Base-by-base conservation (phyloP, 1,140 invertebrate species). In the Drosophila equinoxialis region DNA sequence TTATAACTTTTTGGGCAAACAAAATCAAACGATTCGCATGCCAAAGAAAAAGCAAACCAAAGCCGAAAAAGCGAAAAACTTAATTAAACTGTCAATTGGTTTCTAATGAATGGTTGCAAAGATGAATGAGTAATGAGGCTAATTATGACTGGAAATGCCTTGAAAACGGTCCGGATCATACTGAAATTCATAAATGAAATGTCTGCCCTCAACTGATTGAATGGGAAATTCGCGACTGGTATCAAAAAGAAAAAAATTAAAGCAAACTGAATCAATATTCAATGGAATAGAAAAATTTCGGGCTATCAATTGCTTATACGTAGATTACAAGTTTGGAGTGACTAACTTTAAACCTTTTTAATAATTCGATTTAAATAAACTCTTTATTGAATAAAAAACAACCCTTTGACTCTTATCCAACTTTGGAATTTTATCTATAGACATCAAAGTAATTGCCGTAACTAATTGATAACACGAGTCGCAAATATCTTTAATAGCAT, bases 51-150 rank as follows among this genome's bases (percentile, higher is more conserved):
- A 30, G 20, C 17, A 33, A 61, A 57, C 55, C 39, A 55, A 74
- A 79, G 61, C 65, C 64, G 8, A 13, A 39, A 39, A n/a, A 39
- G 37, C 37, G 37, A 67, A 68, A 85, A 74, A 65, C 78, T 79
- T 81, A 90, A 90, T 90, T 90, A 87, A 79, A 71, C 71, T 90
- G 87, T 81, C 73, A 83, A 87, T 84, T 87, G 75, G 71, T 74
- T 70, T 77, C 72, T 77, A 84, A 89, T 85, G 76, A 71, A 85
- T 75, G 68, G 73, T 78, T 82, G 71, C 61, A 74, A 76, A 68
- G 65, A 74, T 86, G 80, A 80, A 78, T 85, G 89, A 82, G 57
- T 89, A 74, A 85, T 80, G 70, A 77, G 68, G 51, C 67, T 75
- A 90, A 89, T 90, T 84, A 84, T 67, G 65, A n/a, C 61, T 60